Evolutionary conservation across 2,888 invertebrate genomes (phyloP).

Genomic region (Trilocha varians): DNA sequence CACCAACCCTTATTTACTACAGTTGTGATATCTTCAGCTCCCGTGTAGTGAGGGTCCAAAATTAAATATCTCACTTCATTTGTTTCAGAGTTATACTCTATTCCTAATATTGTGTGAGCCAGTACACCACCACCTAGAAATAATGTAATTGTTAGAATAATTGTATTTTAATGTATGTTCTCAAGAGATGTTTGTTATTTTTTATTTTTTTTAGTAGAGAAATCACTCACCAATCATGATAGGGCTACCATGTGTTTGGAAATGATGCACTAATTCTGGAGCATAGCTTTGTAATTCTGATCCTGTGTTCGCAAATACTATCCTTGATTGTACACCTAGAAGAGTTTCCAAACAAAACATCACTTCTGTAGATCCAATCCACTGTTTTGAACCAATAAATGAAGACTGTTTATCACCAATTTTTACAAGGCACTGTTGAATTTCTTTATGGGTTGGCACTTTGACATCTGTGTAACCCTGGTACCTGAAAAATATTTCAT

Average conservation of each 20-base stretch:
- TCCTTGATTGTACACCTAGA: constrained; percentile 82
- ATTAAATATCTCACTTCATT: constrained; percentile 93
- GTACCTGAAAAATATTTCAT: constrained; percentile 71
- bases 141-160: not conserved
- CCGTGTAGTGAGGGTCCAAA: constrained; percentile 98
- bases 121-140: constrained; percentile 91
- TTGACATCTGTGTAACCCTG: constrained; percentile 86
- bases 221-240: constrained; percentile 92
- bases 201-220: constrained; percentile 1
- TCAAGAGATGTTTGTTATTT: no score
- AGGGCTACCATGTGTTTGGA: constrained; percentile 93
- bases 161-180: no score
- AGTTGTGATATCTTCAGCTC: constrained; percentile 83
- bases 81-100: constrained; percentile 86
- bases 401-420: constrained; percentile 92
- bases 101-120: constrained; percentile 97
- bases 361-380: constrained; percentile 99
- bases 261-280: constrained; percentile 90
- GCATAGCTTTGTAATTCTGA: constrained; percentile 85
- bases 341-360: constrained; percentile 91
- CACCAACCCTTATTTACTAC: constrained; percentile 94
- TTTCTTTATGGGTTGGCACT: constrained; percentile 87
- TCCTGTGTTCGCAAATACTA: constrained; percentile 89
- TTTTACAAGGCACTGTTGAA: constrained; percentile 94
- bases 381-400: constrained; percentile 93